Conservation (phyloP, 2,797 vertebrate genomes). For the Hapalemur alaotrensis region DNA sequence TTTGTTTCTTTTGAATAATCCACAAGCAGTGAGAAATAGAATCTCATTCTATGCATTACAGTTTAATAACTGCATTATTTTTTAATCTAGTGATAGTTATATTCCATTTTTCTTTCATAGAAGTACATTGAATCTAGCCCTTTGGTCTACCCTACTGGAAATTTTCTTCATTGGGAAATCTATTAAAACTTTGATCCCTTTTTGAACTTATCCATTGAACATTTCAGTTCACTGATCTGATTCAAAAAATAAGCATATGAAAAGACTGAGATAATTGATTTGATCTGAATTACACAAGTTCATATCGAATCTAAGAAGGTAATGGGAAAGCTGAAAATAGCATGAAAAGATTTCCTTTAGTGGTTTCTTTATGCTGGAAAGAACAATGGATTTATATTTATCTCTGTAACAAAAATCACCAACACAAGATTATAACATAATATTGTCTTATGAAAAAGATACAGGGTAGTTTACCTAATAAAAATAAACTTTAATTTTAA, state of each 20-base stretch:
- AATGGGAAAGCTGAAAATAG: constrained; percentile 25
- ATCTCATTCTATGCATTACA: not conserved
- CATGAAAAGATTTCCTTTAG: constrained; percentile 24
- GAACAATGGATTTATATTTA: not conserved
- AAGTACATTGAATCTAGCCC: not conserved
- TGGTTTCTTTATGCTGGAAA: constrained; percentile 2
- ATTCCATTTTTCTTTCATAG: not conserved
- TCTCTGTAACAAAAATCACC: not conserved
- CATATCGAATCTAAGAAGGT: not conserved
- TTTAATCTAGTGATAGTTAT: not conserved
- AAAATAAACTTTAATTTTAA: not conserved
- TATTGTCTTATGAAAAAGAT: not conserved
- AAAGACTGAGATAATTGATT: constrained; percentile 45
- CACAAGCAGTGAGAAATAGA: not conserved
- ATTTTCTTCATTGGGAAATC: constrained; percentile 28
- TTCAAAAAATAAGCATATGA: not conserved
- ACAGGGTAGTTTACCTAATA: not conserved
- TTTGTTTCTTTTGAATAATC: constrained; percentile 34
- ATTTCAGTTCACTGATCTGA: constrained; percentile 54
- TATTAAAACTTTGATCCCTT: constrained; percentile 37
- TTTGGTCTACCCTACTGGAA: constrained; percentile 16
- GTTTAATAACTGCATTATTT: constrained; percentile 10
- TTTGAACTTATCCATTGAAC: constrained; percentile 9
- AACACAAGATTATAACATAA: not conserved
- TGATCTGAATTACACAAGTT: constrained; percentile 12